phyloP scores from a whole-genome alignment of 30 jellyfish, hydroid and myxozoan species.

The Aurelia sp. region DNA sequence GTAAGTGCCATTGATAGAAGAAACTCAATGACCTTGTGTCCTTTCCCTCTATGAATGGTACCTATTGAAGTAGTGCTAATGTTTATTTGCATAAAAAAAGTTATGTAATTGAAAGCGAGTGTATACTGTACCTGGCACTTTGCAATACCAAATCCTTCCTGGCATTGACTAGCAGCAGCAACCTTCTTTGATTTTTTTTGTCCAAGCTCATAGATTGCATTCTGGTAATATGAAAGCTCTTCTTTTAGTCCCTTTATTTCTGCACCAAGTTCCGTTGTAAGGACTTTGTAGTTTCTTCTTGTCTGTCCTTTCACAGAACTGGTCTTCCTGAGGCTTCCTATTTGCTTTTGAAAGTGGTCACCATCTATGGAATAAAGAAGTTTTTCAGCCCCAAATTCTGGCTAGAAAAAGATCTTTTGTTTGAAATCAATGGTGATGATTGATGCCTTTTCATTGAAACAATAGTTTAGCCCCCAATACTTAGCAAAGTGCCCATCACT shows the following conservation, averaged over 20 bases:
- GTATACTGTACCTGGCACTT: conserved; percentile 54
- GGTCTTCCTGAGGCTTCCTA: not conserved
- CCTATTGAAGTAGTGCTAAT: too few relatives aligned
- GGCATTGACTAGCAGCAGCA: conserved; percentile 12
- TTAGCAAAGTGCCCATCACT: too few relatives aligned
- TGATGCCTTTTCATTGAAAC: too few relatives aligned
- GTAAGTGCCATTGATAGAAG: too few relatives aligned
- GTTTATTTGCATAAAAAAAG: too few relatives aligned
- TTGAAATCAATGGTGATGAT: too few relatives aligned
- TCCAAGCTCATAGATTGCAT: conserved; percentile 54
- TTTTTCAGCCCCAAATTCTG: too few relatives aligned
- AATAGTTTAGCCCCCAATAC: too few relatives aligned
- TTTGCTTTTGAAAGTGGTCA: not conserved
- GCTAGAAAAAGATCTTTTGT: too few relatives aligned
- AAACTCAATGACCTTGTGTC: too few relatives aligned
- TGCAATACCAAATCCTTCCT: conserved; percentile 48
- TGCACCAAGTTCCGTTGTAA: conserved; percentile 32
- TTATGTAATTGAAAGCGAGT: not conserved
- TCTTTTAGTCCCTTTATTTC: conserved; percentile 29
- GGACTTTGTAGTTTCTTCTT: not conserved
- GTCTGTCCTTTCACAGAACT: not conserved
- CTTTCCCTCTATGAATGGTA: too few relatives aligned
- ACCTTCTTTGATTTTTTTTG: conserved; percentile 23
- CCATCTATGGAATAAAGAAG: not conserved
- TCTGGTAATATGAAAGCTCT: conserved; percentile 70